Percentiles rank a stretch among this genome's conserved stretches.
Conservation (phyloP, 92 coral and sea anemone species). For the Desmophyllum pertusum region DNA sequence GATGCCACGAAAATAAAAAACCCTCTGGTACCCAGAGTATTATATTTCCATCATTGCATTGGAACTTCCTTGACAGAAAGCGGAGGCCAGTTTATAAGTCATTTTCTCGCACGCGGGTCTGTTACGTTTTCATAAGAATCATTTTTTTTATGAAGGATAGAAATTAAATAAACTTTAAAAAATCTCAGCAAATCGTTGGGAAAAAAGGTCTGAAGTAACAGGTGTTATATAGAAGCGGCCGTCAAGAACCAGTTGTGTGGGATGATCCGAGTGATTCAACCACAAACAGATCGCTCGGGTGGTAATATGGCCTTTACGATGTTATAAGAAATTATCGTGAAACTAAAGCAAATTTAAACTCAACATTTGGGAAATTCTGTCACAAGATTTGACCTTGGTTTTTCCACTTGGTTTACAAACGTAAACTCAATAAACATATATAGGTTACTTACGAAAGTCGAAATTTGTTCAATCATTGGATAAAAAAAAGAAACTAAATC, state of each 20-base stretch:
- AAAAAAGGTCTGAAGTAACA: background rate
- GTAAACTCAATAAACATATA: background rate
- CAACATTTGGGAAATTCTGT: background rate
- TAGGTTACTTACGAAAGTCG: background rate
- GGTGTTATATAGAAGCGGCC: conserved; percentile 31
- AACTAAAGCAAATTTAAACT: background rate
- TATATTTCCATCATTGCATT: no score
- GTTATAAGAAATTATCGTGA: background rate
- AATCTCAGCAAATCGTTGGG: background rate
- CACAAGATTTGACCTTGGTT: background rate
- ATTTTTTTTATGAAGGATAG: no score
- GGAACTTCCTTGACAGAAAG: no score
- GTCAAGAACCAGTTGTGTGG: conserved; percentile 1
- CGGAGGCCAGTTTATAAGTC: background rate
- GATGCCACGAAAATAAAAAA: no score
- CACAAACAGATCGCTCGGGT: background rate
- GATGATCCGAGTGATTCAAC: background rate
- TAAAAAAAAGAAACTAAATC: background rate
- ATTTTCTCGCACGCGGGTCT: background rate
- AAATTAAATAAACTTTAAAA: no score
- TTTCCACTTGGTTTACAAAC: background rate
- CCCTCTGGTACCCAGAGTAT: no score
- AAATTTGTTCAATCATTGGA: background rate
- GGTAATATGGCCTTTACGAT: background rate
- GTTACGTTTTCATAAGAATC: background rate